Evolutionary conservation across 2,888 invertebrate genomes (phyloP).

Genomic region (Steromphala cineraria): DNA sequence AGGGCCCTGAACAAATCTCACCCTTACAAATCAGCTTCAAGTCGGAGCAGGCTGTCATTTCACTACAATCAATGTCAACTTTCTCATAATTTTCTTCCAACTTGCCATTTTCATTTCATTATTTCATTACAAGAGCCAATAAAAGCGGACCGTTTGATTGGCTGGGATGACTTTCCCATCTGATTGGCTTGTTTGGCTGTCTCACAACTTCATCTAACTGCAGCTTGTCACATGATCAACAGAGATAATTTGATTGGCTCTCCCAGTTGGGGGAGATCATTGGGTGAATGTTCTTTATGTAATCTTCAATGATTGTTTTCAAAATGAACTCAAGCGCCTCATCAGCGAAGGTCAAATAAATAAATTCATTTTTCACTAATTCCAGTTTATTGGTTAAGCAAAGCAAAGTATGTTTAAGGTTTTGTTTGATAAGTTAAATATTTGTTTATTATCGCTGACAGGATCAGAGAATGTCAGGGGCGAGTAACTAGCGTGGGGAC

Average conservation of each 20-base stretch:
- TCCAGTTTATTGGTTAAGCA: too few relatives aligned
- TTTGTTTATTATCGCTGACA: too few relatives aligned
- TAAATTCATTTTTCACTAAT: too few relatives aligned
- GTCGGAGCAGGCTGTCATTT: neutral
- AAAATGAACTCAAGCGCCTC: too few relatives aligned
- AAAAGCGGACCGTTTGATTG: neutral
- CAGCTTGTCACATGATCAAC: neutral
- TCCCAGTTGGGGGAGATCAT: neutral
- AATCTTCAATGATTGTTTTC: neutral
- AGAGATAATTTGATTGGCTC: neutral
- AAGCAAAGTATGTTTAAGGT: too few relatives aligned
- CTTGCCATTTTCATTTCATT: neutral
- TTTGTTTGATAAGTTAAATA: too few relatives aligned
- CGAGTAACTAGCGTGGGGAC: too few relatives aligned
- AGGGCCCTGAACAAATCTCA: neutral
- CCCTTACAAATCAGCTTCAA: neutral
- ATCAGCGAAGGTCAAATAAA: too few relatives aligned
- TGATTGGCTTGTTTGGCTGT: neutral
- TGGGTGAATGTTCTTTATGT: neutral
- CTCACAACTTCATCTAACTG: conserved; percentile 5
- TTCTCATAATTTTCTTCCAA: neutral
- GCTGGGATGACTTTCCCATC: neutral
- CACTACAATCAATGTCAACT: neutral
- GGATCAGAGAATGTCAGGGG: too few relatives aligned
- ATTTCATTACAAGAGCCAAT: conserved; percentile 8